Base-by-base conservation (phyloP, 2,888 invertebrate genomes). In the Epistrophella euchroma region DNA sequence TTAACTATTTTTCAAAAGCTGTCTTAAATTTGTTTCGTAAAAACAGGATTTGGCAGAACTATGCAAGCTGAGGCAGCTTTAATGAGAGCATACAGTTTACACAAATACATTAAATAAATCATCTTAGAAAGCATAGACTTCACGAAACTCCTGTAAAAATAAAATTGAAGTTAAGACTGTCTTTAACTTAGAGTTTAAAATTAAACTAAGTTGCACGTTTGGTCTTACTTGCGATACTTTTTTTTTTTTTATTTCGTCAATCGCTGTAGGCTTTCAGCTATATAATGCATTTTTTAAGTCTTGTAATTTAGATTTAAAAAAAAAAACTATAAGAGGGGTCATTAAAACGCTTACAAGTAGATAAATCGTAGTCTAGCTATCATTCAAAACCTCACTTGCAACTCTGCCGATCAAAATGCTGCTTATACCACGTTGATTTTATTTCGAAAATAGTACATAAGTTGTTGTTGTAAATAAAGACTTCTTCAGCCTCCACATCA, bases 351-450 rank as follows among this genome's bases (percentile, higher is more conserved):
- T 68, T 68, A 68, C 28, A 68, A 68, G 52, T 68, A 68, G 68
- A 37, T 68, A 52, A 25, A 22, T 37, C 37, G 52, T 68, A 68
- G 68, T 52, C 37, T 68, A 68, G 68, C 37, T 68, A 37, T 68
- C 37, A 68, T 68, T 68, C 19, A 52, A 66, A 68, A 37, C 43
- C 60, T 77, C 73, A 72, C 56, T 70, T 55, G 62, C 68, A 40
- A 75, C 4, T 56, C 71, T 75, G 81, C 56, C 81, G 70, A 77
- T 11, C 9, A 56, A 56, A 68, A 80, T 25, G 22, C 55, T 81
- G 81, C 71, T 45, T 45, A n/a, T 11, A 28, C 15, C 11, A 58
- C 40, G 1, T 68, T 70, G 22, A 37, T 37, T 64, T 43, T 32
- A 13, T 64, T 71, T 75, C 58, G 32, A 13, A 45, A 35, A 37